Evolutionary conservation across 2,888 invertebrate species (phyloP).

Genomic region (Dasypogon diadema): DNA sequence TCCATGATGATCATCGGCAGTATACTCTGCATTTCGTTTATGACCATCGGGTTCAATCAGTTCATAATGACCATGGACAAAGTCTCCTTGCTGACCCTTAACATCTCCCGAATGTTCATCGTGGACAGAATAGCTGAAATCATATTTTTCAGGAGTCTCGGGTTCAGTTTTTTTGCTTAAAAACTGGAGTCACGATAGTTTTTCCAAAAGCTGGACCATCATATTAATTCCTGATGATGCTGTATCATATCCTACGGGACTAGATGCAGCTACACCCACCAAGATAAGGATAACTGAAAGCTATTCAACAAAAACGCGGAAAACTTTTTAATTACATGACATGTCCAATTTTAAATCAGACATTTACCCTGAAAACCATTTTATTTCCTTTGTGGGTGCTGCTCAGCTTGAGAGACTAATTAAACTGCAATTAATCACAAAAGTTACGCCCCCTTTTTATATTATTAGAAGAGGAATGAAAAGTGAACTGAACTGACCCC

Average conservation of each 20-base stretch:
- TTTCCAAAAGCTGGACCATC: neutral
- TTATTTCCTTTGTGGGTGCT: no score
- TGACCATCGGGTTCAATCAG: no score
- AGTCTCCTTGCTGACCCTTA: conserved; percentile 68
- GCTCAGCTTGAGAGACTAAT: no score
- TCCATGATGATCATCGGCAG: conserved; percentile 67
- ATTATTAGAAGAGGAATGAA: no score
- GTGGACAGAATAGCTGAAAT: conserved; percentile 64
- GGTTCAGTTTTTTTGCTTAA: neutral
- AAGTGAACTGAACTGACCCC: no score
- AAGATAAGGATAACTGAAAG: neutral
- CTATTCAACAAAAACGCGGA: no score
- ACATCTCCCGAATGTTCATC: conserved; percentile 67
- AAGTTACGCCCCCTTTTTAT: no score
- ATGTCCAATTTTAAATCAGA: no score
- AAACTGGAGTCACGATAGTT: neutral
- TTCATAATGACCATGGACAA: no score
- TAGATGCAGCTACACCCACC: neutral
- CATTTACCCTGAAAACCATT: no score
- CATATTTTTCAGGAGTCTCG: conserved; percentile 64
- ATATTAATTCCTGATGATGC: neutral
- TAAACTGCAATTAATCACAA: no score
- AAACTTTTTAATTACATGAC: no score
- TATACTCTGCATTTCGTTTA: conserved; percentile 68
- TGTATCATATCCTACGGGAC: neutral